Conservation (phyloP, 2,888 invertebrate genomes). For the Dascillus cervinus region DNA sequence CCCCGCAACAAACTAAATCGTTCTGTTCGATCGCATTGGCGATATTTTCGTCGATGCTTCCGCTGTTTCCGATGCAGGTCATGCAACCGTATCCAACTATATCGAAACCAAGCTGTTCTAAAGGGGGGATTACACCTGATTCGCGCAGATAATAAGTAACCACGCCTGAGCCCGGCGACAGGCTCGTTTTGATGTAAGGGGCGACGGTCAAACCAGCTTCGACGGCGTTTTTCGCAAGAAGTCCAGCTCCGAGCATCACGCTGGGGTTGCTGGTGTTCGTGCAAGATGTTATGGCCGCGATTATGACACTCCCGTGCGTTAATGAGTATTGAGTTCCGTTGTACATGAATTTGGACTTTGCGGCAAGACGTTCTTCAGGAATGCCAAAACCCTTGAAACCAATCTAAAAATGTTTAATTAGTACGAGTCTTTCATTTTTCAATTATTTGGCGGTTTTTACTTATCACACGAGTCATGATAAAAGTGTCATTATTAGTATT, state of each 20-base stretch:
- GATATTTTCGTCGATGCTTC: slow-evolving; percentile 88
- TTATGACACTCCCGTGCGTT: slow-evolving; percentile 87
- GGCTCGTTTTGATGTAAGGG: slow-evolving; percentile 93
- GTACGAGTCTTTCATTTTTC: too few species aligned
- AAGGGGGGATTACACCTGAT: slow-evolving; percentile 83
- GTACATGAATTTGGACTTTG: slow-evolving; percentile 67
- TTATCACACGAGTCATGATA: too few species aligned
- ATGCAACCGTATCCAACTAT: slow-evolving; percentile 99
- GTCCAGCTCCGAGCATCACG: slow-evolving; percentile 93
- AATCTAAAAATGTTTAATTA: slow-evolving; percentile 63
- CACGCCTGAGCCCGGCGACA: slow-evolving; percentile 64
- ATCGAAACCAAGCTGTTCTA: slow-evolving; percentile 84
- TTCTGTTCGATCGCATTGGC: slow-evolving; percentile 88
- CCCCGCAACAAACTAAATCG: slow-evolving; percentile 90
- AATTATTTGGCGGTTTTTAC: too few species aligned
- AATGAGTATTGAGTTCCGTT: slow-evolving; percentile 74
- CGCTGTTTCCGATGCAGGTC: slow-evolving; percentile 99
- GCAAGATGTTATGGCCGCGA: slow-evolving; percentile 96
- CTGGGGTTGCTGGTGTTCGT: slow-evolving; percentile 98
- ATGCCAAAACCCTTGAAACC: slow-evolving; percentile 91
- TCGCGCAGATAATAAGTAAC: slow-evolving; percentile 52
- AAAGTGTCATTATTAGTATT: too few species aligned
- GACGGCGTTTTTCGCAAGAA: slow-evolving; percentile 91
- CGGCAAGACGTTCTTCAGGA: slow-evolving; percentile 52
- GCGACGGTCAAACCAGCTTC: slow-evolving; percentile 80